Conservation (phyloP, 1,140 invertebrate genomes). For the Hormaphis cornu region DNA sequence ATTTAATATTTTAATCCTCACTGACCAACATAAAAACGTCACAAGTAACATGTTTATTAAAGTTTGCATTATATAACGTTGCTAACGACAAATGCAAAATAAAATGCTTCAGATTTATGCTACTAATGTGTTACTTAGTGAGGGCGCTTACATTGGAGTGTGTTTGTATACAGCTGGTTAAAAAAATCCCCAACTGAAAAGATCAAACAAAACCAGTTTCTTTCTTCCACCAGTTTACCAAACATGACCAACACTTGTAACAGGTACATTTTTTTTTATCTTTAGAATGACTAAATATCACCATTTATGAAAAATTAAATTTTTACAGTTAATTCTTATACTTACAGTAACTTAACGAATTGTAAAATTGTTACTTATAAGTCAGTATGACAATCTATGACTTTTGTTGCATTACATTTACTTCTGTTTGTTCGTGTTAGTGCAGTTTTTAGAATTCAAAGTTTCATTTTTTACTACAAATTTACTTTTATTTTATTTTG, state of each 20-base stretch:
- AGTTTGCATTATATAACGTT: slow-evolving; percentile 27
- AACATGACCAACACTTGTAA: slow-evolving; percentile 8
- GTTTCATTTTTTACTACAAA: no score
- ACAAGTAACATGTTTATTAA: slow-evolving; percentile 8
- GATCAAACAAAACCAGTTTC: slow-evolving; percentile 28
- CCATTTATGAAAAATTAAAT: no score
- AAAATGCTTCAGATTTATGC: slow-evolving; percentile 32
- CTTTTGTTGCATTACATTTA: no score
- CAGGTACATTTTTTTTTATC: slow-evolving; percentile 10
- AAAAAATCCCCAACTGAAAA: slow-evolving; percentile 25
- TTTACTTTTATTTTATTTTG: no score
- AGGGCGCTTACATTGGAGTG: slow-evolving; percentile 32
- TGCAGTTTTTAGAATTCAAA: no score
- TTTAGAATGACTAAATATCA: background rate
- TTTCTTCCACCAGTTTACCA: slow-evolving; percentile 25
- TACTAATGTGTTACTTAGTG: slow-evolving; percentile 32
- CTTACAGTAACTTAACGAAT: no score
- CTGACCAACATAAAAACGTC: background rate
- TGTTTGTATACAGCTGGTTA: slow-evolving; percentile 31
- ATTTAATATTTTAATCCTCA: background rate
- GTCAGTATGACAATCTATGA: no score
- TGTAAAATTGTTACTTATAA: no score
- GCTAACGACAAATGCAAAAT: slow-evolving; percentile 26
- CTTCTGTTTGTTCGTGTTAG: no score
- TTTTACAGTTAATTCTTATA: no score